Base-by-base conservation (phyloP, 1,140 invertebrate species). In the Drosophila micromelanica region DNA sequence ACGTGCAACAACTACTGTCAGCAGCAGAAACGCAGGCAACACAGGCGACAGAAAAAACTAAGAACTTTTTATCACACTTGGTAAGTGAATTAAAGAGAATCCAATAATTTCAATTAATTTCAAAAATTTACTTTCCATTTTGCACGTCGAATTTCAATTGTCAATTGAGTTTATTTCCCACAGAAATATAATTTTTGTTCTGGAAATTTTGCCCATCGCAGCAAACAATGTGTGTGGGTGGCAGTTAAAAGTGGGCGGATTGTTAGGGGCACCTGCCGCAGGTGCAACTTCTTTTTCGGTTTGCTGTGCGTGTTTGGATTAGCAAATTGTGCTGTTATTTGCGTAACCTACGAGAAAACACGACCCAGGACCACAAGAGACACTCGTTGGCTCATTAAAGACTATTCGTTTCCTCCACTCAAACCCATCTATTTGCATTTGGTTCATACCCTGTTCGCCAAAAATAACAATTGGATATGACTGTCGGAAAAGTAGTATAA, bases 231-330 rank as follows among this genome's bases (percentile, higher is more conserved):
- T 12, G 1, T 17, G 1, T 17, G 37, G 11, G 37, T 0, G 37
- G 15, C 5, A 42, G 42, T 1, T 8, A 43, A 43, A 17, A 2
- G 42, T 3, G 15, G 13, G 6, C 2, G 15, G 42, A 6, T 1
- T 13, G 13, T 9, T 20, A 3, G 17, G 17, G 17, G 43, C 15
- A 70, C 40, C 57, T 62, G 48, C 9, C 49, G 51, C 59, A 69
- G 68, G 60, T 70, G 51, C 42, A 55, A 54, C 15, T 55, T 63
- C 23, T 35, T 23, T 23, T 46, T 42, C 4, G 4, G 67, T 32
- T 49, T 42, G 54, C 32, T 56, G 68, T 70, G 49, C 68, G 51
- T 71, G 60, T 71, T 56, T 49, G 42, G 60, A 63, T 71, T 71
- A 71, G 45, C 42, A 71, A 71, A 49, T 54, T 62, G 46, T 27